Conservation (phyloP, 2,797 vertebrate species). For the Bufotes viridis region DNA sequence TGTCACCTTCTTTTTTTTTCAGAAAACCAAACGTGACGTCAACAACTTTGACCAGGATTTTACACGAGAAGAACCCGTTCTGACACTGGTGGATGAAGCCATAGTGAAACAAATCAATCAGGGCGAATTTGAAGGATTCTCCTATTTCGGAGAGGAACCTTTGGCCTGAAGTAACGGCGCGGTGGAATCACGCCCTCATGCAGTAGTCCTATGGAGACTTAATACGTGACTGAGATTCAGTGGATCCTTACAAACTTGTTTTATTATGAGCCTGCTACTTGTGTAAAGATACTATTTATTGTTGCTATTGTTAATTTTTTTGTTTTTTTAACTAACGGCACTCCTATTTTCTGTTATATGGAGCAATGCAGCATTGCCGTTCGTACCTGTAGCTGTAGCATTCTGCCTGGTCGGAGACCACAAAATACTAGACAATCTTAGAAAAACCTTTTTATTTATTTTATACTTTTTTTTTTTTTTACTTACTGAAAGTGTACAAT, state of each 20-base stretch:
- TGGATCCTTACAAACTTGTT: slow-evolving; percentile 74
- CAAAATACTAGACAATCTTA: slow-evolving; percentile 59
- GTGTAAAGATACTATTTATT: slow-evolving; percentile 79
- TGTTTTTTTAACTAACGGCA: slow-evolving; percentile 72
- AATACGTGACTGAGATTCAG: slow-evolving; percentile 69
- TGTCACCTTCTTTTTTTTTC: slow-evolving; percentile 70
- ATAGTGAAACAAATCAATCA: slow-evolving; percentile 98
- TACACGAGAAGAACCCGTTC: slow-evolving; percentile 92
- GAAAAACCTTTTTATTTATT: slow-evolving; percentile 22
- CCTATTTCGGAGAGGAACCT: slow-evolving; percentile 91
- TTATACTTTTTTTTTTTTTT: slow-evolving; percentile 38
- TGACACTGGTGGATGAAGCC: slow-evolving; percentile 90
- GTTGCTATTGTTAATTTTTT: slow-evolving; percentile 62
- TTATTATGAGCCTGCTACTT: slow-evolving; percentile 69
- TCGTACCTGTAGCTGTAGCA: slow-evolving; percentile 71
- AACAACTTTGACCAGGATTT: slow-evolving; percentile 99
- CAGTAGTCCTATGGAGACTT: slow-evolving; percentile 69
- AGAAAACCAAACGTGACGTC: slow-evolving; percentile 99
- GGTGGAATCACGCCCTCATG: slow-evolving; percentile 60
- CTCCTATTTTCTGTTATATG: slow-evolving; percentile 73
- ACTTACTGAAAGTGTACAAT: slow-evolving; percentile 12
- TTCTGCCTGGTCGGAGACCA: slow-evolving; percentile 64
- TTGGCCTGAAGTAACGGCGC: slow-evolving; percentile 77
- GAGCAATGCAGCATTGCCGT: slow-evolving; percentile 69
- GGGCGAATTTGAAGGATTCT: slow-evolving; percentile 97